Percentiles rank a stretch among this genome's conserved stretches.
These are phyloP conservation scores for Paraplagusia blochii DNA, from an alignment of 2,113 vertebrate species.

Conservation along the genomic window DNA sequence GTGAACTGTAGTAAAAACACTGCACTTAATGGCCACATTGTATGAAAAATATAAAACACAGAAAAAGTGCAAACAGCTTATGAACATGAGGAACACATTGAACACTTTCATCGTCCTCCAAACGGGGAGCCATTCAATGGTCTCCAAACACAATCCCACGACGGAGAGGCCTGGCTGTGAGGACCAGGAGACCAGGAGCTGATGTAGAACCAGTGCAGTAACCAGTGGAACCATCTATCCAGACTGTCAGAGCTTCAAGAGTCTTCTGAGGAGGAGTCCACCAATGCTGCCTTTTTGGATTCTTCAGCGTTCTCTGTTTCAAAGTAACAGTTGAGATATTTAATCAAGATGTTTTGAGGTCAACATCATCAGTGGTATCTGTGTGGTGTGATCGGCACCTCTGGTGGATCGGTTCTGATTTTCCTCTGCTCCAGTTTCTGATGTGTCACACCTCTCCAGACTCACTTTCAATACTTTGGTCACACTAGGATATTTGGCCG, in stretches of 20 bases:
- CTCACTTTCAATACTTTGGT: conserved; percentile 55
- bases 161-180: too few relatives aligned
- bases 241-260: background rate
- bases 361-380: background rate
- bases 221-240: too few relatives aligned
- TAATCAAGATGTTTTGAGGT: background rate
- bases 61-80: too few relatives aligned
- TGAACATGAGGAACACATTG: too few relatives aligned
- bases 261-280: conserved; percentile 15
- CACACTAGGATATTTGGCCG: conserved; percentile 35
- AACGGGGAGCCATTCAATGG: too few relatives aligned
- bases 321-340: conserved; percentile 18
- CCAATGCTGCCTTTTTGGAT: background rate
- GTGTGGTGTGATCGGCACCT: conserved; percentile 15
- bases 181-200: too few relatives aligned
- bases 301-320: background rate
- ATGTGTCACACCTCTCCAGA: conserved; percentile 50
- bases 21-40: background rate
- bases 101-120: too few relatives aligned
- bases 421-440: background rate
- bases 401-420: background rate
- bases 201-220: too few relatives aligned
- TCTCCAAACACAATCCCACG: too few relatives aligned
- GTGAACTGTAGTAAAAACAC: too few relatives aligned
- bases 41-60: too few relatives aligned